Evolutionary conservation across 2,888 invertebrate genomes (phyloP).

Genomic region (Hoplodrina ambigua): DNA sequence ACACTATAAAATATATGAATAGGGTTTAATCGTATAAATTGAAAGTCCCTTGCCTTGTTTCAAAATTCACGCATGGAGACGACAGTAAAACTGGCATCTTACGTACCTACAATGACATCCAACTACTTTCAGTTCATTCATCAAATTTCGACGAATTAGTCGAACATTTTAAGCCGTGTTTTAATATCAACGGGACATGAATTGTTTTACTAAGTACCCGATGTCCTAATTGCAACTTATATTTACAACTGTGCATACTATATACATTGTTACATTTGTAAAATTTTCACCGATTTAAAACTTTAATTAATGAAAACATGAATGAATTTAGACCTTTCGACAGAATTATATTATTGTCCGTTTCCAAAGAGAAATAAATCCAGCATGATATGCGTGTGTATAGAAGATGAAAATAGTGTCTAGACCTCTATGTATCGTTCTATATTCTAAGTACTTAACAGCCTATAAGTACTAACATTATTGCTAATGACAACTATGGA

Average conservation of each 20-base stretch:
- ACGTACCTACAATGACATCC: slow-evolving; percentile 40
- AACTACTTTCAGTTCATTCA: slow-evolving; percentile 48
- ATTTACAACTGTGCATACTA: slow-evolving; percentile 69
- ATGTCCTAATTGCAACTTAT: slow-evolving; percentile 53
- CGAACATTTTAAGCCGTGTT: slow-evolving; percentile 59
- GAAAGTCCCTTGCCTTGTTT: slow-evolving; percentile 40
- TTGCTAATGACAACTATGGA: slow-evolving; percentile 71
- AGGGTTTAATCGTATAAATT: slow-evolving; percentile 57
- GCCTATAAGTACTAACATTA: slow-evolving; percentile 77
- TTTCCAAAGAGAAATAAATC: slow-evolving; percentile 51
- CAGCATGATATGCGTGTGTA: slow-evolving; percentile 42
- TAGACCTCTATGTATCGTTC: slow-evolving; percentile 46
- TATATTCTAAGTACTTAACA: slow-evolving; percentile 73
- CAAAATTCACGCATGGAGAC: slow-evolving; percentile 9
- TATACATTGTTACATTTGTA: slow-evolving; percentile 66
- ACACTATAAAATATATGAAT: slow-evolving; percentile 60
- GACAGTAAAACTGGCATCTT: slow-evolving; percentile 29
- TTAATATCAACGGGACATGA: slow-evolving; percentile 27
- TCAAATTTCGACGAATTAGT: slow-evolving; percentile 42
- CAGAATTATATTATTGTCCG: slow-evolving; percentile 66
- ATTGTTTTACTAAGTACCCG: slow-evolving; percentile 34
- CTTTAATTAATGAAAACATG: slow-evolving; percentile 34
- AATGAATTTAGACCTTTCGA: slow-evolving; percentile 59
- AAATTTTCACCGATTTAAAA: slow-evolving; percentile 30
- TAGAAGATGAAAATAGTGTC: slow-evolving; percentile 53